Conservation (phyloP, 2,888 invertebrate species). For the Plagiodera versicolora region DNA sequence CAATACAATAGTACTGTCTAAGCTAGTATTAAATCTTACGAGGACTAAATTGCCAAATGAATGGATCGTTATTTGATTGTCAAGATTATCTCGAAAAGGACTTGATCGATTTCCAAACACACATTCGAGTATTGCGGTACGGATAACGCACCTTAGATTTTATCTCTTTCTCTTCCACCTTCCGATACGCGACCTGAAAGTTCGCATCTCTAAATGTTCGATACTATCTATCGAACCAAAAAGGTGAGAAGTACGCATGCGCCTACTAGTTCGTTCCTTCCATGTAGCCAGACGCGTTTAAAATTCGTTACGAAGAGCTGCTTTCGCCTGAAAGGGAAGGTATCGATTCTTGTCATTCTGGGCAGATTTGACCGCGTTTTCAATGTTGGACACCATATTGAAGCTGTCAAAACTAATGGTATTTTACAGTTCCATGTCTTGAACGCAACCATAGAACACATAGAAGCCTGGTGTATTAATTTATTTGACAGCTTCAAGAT, state of each 20-base stretch:
- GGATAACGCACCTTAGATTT: slow-evolving; percentile 31
- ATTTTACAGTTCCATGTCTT: too few species aligned
- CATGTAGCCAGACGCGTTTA: slow-evolving; percentile 51
- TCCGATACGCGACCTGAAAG: neutral
- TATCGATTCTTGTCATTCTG: neutral
- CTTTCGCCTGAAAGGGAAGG: slow-evolving; percentile 46
- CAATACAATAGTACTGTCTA: slow-evolving; percentile 27
- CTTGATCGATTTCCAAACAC: slow-evolving; percentile 17
- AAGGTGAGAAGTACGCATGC: slow-evolving; percentile 20
- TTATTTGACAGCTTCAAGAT: too few species aligned
- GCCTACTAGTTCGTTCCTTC: slow-evolving; percentile 46
- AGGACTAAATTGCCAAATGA: slow-evolving; percentile 29
- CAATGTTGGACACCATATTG: too few species aligned
- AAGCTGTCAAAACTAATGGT: too few species aligned
- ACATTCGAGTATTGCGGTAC: slow-evolving; percentile 22
- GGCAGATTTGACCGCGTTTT: too few species aligned
- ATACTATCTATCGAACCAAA: neutral
- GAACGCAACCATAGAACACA: too few species aligned
- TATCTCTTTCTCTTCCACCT: slow-evolving; percentile 12
- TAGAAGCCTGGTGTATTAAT: too few species aligned
- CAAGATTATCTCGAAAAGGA: slow-evolving; percentile 39
- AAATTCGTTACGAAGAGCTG: slow-evolving; percentile 51
- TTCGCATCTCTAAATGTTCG: neutral
- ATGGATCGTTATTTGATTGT: slow-evolving; percentile 38
- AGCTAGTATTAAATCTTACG: slow-evolving; percentile 39